phyloP scores from a whole-genome alignment of 2,113 vertebrate species.

The Varanus salvator region DNA sequence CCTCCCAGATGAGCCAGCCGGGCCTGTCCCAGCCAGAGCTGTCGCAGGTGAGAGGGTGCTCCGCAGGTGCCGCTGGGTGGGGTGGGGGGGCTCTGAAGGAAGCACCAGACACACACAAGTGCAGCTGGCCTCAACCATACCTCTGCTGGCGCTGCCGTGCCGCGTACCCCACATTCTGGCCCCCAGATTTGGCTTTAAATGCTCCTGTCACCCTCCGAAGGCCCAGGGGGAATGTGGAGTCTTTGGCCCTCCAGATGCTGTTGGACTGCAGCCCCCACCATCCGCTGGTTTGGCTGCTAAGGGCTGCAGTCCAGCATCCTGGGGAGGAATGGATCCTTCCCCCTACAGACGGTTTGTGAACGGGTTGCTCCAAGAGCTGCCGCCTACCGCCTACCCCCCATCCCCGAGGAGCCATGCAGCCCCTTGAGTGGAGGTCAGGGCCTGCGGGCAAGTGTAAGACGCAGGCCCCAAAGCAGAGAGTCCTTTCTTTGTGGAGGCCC shows the following conservation, averaged over 20 bases:
- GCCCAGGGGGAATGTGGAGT: not conserved
- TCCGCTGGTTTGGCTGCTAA: too few relatives aligned
- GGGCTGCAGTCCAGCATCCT: too few relatives aligned
- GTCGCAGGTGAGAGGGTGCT: slow-evolving; percentile 85
- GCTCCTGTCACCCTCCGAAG: too few relatives aligned
- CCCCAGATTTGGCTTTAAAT: too few relatives aligned
- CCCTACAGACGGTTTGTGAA: not conserved
- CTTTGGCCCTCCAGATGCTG: not conserved
- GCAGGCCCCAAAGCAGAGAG: not conserved
- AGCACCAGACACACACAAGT: too few relatives aligned
- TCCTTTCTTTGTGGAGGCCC: too few relatives aligned
- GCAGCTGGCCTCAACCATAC: too few relatives aligned
- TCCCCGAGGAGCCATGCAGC: not conserved
- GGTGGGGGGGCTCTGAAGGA: not conserved
- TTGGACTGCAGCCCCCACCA: not conserved
- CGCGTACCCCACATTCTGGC: too few relatives aligned
- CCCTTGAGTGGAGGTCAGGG: not conserved
- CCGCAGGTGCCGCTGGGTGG: not conserved
- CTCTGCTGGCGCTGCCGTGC: too few relatives aligned
- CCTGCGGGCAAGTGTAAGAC: not conserved
- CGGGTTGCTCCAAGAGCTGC: not conserved
- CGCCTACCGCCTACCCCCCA: too few relatives aligned
- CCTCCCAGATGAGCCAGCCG: slow-evolving; percentile 99
- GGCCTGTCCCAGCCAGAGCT: slow-evolving; percentile 97
- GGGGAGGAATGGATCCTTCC: not conserved